Evolutionary conservation across 1,140 invertebrate species (phyloP).

Genomic region (Listronotus bonariensis): DNA sequence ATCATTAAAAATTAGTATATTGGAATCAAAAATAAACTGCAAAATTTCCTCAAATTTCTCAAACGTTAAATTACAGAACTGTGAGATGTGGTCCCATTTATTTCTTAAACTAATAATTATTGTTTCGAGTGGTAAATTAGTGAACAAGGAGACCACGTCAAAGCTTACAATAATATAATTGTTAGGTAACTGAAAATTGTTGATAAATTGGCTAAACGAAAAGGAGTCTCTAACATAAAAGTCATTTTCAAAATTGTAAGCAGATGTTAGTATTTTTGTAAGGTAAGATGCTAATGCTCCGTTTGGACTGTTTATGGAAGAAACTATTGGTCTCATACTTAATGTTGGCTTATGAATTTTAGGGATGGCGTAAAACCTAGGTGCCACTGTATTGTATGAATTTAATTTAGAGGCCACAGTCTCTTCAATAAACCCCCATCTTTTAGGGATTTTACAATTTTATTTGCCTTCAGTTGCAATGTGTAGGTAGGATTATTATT

Average conservation of each 20-base stretch:
- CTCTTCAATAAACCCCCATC: conserved; percentile 8
- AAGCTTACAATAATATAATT: conserved; percentile 20
- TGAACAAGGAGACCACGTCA: conserved; percentile 22
- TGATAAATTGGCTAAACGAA: conserved; percentile 17
- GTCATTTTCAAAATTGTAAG: conserved; percentile 15
- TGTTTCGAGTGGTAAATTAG: conserved; percentile 10
- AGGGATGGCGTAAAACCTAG: conserved; percentile 13
- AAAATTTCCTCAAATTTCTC: conserved; percentile 20
- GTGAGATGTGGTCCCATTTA: conserved; percentile 14
- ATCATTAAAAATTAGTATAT: conserved; percentile 16
- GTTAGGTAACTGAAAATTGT: conserved; percentile 21
- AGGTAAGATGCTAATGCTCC: conserved; percentile 19
- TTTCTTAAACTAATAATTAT: conserved; percentile 7
- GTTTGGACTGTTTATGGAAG: conserved; percentile 19
- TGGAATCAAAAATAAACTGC: conserved; percentile 27
- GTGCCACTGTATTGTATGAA: conserved; percentile 11
- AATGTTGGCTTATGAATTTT: conserved; percentile 20
- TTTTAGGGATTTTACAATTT: conserved; percentile 8
- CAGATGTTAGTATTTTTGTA: conserved; percentile 19
- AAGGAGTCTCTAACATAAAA: conserved; percentile 29
- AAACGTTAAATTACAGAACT: conserved; percentile 17
- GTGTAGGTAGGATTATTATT: conserved; percentile 12
- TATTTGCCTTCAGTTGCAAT: conserved; percentile 15
- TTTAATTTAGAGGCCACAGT: conserved; percentile 6
- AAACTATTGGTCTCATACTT: conserved; percentile 18